Evolutionary conservation across 2,888 invertebrate genomes (phyloP).

Genomic region (Rhamnusium bicolor): DNA sequence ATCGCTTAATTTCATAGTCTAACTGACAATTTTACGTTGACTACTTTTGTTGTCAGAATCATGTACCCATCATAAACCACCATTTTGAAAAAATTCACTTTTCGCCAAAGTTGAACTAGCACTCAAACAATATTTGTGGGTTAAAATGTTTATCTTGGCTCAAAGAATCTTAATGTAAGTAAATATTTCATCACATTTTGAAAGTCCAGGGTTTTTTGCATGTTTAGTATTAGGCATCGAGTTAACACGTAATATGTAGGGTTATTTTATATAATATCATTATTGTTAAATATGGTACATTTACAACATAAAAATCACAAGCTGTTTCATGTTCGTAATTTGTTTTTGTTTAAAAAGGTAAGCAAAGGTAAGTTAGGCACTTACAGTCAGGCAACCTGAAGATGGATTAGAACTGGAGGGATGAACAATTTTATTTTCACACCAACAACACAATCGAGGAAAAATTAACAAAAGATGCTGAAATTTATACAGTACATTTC

Average conservation of each 20-base stretch:
- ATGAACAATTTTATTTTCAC: constrained; percentile 3
- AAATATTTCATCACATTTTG: constrained; percentile 43
- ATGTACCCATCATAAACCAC: too few relatives aligned
- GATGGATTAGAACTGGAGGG: constrained; percentile 14
- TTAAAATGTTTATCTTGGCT: not conserved
- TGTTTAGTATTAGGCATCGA: constrained; percentile 51
- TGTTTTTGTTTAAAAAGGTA: constrained; percentile 49
- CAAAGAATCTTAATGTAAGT: not conserved
- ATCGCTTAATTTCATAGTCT: too few relatives aligned
- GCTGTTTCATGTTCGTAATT: constrained; percentile 19
- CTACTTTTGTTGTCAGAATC: too few relatives aligned
- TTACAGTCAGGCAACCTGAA: constrained; percentile 48
- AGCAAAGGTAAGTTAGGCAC: constrained; percentile 57
- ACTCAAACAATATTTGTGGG: not conserved
- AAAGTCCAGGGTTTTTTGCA: constrained; percentile 60
- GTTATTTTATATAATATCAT: not conserved
- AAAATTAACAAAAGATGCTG: not conserved
- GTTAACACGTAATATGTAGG: constrained; percentile 9
- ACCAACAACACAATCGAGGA: not conserved
- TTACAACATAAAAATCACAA: constrained; percentile 7
- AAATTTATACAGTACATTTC: constrained; percentile 38
- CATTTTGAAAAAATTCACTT: too few relatives aligned
- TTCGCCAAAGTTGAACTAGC: not conserved
- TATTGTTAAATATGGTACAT: constrained; percentile 5
- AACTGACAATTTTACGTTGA: too few relatives aligned